phyloP scores from a whole-genome alignment of 2,888 invertebrate genomes.

The Thysanoteuthis rhombus region DNA sequence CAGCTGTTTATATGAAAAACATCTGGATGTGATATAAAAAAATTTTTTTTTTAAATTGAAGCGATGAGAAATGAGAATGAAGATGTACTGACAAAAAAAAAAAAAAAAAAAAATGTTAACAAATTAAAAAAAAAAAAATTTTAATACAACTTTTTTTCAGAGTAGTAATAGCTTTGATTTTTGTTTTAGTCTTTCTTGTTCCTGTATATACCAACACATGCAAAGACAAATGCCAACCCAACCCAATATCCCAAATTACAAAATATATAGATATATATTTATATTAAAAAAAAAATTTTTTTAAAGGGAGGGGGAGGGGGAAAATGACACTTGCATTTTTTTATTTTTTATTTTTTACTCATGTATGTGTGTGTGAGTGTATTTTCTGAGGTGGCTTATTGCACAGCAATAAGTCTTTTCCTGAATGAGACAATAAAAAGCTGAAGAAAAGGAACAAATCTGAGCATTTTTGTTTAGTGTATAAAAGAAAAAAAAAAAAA shows the following conservation, averaged over 20 bases:
- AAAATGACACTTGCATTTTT: not conserved
- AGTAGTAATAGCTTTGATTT: not conserved
- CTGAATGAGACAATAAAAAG: conserved; percentile 12
- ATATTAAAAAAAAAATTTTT: not conserved
- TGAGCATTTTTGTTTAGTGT: not conserved
- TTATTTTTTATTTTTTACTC: no score
- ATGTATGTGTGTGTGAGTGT: not conserved
- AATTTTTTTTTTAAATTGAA: no score
- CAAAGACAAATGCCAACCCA: conserved; percentile 12
- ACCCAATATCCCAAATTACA: not conserved
- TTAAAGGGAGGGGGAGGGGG: not conserved
- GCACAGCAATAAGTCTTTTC: not conserved
- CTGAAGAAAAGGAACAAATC: not conserved
- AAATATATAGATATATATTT: not conserved
- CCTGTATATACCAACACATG: conserved; percentile 12
- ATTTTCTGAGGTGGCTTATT: not conserved
- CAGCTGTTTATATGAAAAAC: not conserved
- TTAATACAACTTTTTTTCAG: not conserved
- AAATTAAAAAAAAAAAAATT: not conserved
- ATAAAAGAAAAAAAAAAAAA: not conserved
- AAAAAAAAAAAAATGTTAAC: not conserved
- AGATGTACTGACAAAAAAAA: not conserved
- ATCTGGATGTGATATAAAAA: no score
- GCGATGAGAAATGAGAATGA: not conserved
- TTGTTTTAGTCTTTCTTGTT: not conserved